phyloP scores from a whole-genome alignment of 1,140 invertebrate genomes.

The Planococcus citri region DNA sequence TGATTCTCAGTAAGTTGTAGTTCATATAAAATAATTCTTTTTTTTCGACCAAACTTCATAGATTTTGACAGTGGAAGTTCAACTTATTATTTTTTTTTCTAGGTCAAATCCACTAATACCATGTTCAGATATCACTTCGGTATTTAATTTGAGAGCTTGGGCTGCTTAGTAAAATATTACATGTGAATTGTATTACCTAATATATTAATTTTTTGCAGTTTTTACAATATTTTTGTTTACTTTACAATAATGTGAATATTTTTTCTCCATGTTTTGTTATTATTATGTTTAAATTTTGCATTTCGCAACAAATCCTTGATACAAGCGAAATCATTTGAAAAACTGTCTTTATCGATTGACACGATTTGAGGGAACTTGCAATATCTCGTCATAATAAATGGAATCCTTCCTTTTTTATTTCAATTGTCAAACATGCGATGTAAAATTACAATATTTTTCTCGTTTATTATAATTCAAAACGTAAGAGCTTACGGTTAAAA shows the following conservation, averaged over 20 bases:
- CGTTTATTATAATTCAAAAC: background rate
- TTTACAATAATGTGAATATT: background rate
- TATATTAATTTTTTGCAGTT: background rate
- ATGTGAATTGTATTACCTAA: background rate
- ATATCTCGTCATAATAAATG: background rate
- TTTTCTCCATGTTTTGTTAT: background rate
- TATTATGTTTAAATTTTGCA: background rate
- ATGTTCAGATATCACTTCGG: background rate
- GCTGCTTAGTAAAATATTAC: background rate
- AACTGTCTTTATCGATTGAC: background rate
- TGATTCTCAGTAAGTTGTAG: background rate
- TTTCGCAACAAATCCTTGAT: too few relatives aligned
- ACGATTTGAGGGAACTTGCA: background rate
- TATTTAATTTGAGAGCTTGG: slow-evolving; percentile 1
- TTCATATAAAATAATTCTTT: too few relatives aligned
- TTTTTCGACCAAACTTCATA: too few relatives aligned
- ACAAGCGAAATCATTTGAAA: too few relatives aligned
- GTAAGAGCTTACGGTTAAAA: background rate
- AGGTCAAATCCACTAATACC: slow-evolving; percentile 10
- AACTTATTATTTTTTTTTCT: background rate
- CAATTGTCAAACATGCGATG: background rate
- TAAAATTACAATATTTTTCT: slow-evolving; percentile 1
- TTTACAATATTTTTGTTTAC: background rate
- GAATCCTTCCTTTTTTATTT: background rate
- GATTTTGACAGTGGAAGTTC: background rate